These are phyloP conservation scores for Epinephelus moara DNA, from an alignment of 2,113 vertebrate genomes.

Conservation along the genomic window DNA sequence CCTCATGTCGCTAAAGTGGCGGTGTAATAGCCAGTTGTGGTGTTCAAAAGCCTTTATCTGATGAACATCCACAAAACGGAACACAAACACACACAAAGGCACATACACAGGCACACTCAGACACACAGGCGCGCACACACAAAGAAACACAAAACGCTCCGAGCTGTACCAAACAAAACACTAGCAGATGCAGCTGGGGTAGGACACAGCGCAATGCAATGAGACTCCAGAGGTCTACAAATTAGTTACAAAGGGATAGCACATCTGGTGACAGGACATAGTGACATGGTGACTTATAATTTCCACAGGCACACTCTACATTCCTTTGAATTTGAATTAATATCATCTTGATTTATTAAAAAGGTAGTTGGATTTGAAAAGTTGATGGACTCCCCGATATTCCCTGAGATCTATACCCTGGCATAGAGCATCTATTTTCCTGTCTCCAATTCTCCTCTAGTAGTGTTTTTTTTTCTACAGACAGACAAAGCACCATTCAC, in stretches of 20 bases:
- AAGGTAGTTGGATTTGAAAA: conserved; percentile 14
- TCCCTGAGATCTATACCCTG: conserved; percentile 16
- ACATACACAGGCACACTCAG: background rate
- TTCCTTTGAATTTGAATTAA: conserved; percentile 40
- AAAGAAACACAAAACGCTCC: conserved; percentile 55
- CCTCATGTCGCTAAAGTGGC: conserved; percentile 67
- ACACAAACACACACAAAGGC: conserved; percentile 42
- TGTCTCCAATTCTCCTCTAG: conserved; percentile 24
- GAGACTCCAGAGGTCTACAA: conserved; percentile 64
- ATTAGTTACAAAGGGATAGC: conserved; percentile 62
- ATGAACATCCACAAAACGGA: conserved; percentile 71
- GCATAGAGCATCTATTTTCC: conserved; percentile 20
- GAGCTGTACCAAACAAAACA: conserved; percentile 74
- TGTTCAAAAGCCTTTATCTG: conserved; percentile 75
- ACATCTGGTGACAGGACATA: conserved; percentile 70
- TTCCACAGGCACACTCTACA: conserved; percentile 12
- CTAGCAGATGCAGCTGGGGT: conserved; percentile 71
- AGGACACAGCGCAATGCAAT: conserved; percentile 50
- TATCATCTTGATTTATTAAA: conserved; percentile 21
- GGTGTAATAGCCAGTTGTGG: conserved; percentile 68
- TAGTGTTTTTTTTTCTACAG: conserved; percentile 10
- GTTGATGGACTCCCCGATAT: conserved; percentile 17
- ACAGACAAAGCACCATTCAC: conserved; percentile 55
- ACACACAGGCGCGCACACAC: conserved; percentile 29
- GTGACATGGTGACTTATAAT: conserved; percentile 36